phyloP scores from a whole-genome alignment of 2,797 vertebrate species.

The Enteromius viviparus region DNA sequence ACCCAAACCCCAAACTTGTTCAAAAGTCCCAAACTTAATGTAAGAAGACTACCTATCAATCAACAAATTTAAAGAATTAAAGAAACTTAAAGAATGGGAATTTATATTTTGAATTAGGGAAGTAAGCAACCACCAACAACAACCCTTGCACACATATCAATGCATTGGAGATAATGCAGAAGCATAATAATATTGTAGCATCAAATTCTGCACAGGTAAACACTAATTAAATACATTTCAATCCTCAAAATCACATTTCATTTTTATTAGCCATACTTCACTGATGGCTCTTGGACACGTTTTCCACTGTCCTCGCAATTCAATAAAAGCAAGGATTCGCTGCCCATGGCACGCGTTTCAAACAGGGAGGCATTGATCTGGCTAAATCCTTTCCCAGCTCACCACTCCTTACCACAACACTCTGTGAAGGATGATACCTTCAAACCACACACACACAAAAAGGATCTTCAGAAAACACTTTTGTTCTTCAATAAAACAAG shows the following conservation, averaged over 20 bases:
- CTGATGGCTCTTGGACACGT: conserved; percentile 8
- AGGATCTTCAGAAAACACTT: conserved; percentile 33
- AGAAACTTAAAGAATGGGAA: background rate
- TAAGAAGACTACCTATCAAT: background rate
- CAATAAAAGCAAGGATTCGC: conserved; percentile 21
- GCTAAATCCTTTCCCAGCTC: conserved; percentile 49
- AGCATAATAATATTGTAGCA: background rate
- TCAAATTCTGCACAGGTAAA: background rate
- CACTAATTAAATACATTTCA: background rate
- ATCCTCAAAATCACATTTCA: background rate
- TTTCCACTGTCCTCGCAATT: conserved; percentile 29
- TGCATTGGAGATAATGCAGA: background rate
- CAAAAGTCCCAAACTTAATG: background rate
- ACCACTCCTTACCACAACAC: conserved; percentile 33
- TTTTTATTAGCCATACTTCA: conserved; percentile 32
- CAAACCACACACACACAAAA: conserved; percentile 31
- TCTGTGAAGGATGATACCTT: conserved; percentile 49
- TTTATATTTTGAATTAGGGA: background rate
- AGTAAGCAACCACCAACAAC: background rate
- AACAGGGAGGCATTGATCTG: conserved; percentile 48
- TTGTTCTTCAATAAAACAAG: conserved; percentile 49
- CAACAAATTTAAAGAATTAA: no score
- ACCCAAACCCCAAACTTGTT: background rate
- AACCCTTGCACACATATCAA: background rate
- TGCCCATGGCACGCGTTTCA: conserved; percentile 20